phyloP scores from a whole-genome alignment of 2,888 invertebrate genomes.

The Tenthredo distinguenda region DNA sequence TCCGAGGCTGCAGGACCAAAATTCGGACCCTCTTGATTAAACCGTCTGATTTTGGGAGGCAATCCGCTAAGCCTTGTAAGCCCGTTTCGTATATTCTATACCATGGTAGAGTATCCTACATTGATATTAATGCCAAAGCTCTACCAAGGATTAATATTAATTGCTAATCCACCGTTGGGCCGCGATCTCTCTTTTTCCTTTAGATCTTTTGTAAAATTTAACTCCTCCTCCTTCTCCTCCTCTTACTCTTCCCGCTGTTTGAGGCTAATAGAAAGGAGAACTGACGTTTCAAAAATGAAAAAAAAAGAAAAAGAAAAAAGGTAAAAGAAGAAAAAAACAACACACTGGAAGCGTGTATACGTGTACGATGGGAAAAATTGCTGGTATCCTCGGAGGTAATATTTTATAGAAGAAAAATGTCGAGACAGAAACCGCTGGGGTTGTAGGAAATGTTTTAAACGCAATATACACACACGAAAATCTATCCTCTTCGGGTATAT shows the following conservation, averaged over 20 bases:
- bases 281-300: neutral
- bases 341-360: neutral
- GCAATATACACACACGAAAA: neutral
- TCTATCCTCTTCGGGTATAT: neutral
- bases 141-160: conserved; percentile 70
- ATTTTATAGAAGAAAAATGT: conserved; percentile 22
- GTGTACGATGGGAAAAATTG: neutral
- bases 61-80: conserved; percentile 38
- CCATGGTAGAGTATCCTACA: conserved; percentile 54
- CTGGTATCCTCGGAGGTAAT: neutral
- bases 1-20: neutral
- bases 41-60: conserved; percentile 39
- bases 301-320: neutral
- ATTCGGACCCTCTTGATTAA: conserved; percentile 46
- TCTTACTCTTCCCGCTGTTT: neutral
- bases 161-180: conserved; percentile 58
- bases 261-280: conserved; percentile 28
- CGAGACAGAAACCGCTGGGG: neutral
- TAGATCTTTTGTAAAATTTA: conserved; percentile 26
- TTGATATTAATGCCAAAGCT: conserved; percentile 70
- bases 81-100: conserved; percentile 21
- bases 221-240: neutral
- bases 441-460: neutral
- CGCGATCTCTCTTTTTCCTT: conserved; percentile 41
- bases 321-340: neutral